These are phyloP conservation scores for human DNA, from an alignment of 2,113 vertebrate genomes.

Conservation along the genomic window GRCh38 chr7:143607001-143607500, in stretches of 20 bases:
- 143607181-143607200: conserved; percentile 12
- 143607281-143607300: background rate
- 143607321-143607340: background rate
- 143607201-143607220: background rate
- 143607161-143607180: background rate
- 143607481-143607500: background rate
- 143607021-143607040: background rate
- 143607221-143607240: background rate
- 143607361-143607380: background rate
- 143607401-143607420: background rate
- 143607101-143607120: background rate
- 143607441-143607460: background rate
- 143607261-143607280: background rate
- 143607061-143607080: background rate
- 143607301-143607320: background rate
- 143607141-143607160: background rate
- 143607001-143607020: background rate
- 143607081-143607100: conserved; percentile 1
- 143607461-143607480: background rate
- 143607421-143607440: background rate
- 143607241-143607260: background rate
- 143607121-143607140: background rate
- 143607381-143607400: background rate
- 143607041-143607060: conserved; percentile 39
- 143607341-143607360: background rate